A percentile compares a stretch with the other conserved stretches of the same genome.
These are phyloP conservation scores for Yponomeuta sedellus DNA, from an alignment of 2,888 invertebrate species.

Conservation along the genomic window DNA sequence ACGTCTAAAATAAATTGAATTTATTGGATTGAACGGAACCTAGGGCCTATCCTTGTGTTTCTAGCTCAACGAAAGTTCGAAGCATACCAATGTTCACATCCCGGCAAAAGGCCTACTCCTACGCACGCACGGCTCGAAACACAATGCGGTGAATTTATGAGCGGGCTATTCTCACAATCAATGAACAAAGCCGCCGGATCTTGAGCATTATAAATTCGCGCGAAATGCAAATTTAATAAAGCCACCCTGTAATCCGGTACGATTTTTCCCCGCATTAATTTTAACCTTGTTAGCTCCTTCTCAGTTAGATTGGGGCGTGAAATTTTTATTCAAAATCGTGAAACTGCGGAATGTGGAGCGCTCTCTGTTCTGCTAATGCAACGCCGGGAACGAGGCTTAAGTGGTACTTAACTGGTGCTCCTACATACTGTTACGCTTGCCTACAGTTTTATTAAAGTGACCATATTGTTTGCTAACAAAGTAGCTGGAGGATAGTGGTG, in stretches of 20 bases:
- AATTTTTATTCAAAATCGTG: not conserved
- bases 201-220: not conserved
- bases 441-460: not conserved
- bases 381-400: not conserved
- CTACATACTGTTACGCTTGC: not conserved
- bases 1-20: no score
- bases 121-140: not conserved
- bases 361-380: not conserved
- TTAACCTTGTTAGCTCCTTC: not conserved
- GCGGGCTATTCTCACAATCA: not conserved
- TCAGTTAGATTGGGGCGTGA: not conserved
- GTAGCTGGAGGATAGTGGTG: not conserved
- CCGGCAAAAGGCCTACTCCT: not conserved
- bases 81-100: not conserved
- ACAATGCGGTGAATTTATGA: constrained; percentile 1
- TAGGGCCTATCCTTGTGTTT: no score
- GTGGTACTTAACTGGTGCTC: constrained; percentile 4
- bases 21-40: no score
- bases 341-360: not conserved
- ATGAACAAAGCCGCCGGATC: not conserved
- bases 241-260: constrained; percentile 5
- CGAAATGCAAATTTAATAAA: constrained; percentile 9
- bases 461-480: constrained; percentile 3
- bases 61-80: not conserved
- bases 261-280: constrained; percentile 6